Evolutionary conservation across 2,113 vertebrate species (phyloP).

Genomic region (Felis chaus): DNA sequence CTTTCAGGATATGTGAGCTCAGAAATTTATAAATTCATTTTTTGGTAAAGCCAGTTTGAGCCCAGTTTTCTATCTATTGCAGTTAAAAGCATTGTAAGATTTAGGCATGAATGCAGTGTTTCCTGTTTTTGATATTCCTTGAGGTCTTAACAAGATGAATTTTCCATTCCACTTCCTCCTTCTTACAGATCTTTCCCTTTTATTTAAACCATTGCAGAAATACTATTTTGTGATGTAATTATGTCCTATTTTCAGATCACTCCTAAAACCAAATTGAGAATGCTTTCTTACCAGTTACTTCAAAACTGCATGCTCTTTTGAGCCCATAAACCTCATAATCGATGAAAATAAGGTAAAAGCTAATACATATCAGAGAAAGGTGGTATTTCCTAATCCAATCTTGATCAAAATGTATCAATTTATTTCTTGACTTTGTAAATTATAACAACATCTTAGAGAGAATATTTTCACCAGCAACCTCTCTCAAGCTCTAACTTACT

Average conservation of each 20-base stretch:
- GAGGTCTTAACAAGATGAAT: neutral
- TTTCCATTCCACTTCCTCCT: neutral
- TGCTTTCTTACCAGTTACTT: neutral
- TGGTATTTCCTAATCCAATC: neutral
- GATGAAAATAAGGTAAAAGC: slow-evolving; percentile 21
- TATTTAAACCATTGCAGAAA: neutral
- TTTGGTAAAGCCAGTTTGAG: neutral
- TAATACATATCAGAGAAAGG: neutral
- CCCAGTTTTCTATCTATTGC: neutral
- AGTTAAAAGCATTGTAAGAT: neutral
- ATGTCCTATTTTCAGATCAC: neutral
- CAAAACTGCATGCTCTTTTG: neutral
- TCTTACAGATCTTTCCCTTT: neutral
- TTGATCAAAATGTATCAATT: slow-evolving; percentile 1
- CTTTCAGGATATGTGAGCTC: neutral
- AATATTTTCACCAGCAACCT: neutral
- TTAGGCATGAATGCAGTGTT: neutral
- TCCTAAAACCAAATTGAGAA: slow-evolving; percentile 17
- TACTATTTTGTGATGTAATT: neutral
- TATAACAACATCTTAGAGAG: slow-evolving; percentile 43
- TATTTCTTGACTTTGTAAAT: slow-evolving; percentile 41
- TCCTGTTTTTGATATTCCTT: neutral
- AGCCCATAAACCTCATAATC: neutral
- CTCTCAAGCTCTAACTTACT: slow-evolving; percentile 5
- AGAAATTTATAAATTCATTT: neutral